Base-by-base conservation (phyloP, 2,113 vertebrate genomes). In the Pagrus major region DNA sequence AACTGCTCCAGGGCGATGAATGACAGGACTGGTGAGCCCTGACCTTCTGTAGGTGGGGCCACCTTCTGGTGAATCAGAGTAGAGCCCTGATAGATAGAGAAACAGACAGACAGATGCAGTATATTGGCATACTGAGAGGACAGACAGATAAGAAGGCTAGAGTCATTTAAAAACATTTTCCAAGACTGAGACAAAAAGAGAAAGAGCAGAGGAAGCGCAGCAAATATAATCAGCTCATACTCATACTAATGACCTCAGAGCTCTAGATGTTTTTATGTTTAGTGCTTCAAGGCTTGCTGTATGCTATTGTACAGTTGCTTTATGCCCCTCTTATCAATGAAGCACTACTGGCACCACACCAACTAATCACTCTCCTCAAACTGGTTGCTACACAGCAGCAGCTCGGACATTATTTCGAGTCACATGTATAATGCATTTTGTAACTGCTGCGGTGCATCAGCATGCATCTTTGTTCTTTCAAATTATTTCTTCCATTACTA, bases 11-110 rank as follows among this genome's bases (percentile, higher is more conserved):
- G 93, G 63, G 92, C 37, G 81, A 99, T 92, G 86, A 99, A 99
- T 0, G 97, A 97, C 25, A 96, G 80, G 49, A 99, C 82, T 0
- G 98, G 98, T 44, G 97, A 98, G 41, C 89, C 95, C 35, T 96
- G 95, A 2, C 92, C 94, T 63, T 99, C 97, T 44, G 93, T 93
- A 37, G 97, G 97, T 76, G 95, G 94, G 55, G 92, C 91, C 4
- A 97, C 93, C 84, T 99, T 99, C 90, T 97, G 97, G 90, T 99
- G 97, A 92, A 99, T 98, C 83, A 99, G 90, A 78, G 95, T 94
- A 37, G 97, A 98, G 85, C 96, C 97, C 98, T 99, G 81, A 76
- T 2, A 83, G 47, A 73, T 1, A 47, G 27, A n/a, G 0, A 33
- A 23, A 73, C 9, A 80, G 29, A 61, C 41, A 46, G 3, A 14